A percentile compares a stretch with the other conserved stretches of the same genome.
Conservation (phyloP, 2,888 invertebrate genomes). For the Drosophila niveifrons region DNA sequence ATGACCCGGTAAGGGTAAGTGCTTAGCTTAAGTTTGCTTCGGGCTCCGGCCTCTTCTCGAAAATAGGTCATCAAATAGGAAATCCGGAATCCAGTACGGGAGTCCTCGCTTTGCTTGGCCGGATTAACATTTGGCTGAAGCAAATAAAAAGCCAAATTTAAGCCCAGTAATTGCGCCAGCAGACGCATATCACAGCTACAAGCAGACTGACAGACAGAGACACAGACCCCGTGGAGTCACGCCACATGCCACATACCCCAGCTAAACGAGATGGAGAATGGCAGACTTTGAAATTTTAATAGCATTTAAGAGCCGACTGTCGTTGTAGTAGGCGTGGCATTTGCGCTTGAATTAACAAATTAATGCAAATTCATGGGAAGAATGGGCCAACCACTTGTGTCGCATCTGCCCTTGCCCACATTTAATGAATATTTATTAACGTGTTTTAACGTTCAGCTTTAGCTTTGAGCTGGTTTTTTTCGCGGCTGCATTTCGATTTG, state of each 20-base stretch:
- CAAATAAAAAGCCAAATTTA: conserved; percentile 40
- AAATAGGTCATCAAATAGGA: conserved; percentile 62
- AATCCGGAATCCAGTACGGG: conserved; percentile 13
- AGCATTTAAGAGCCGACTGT: conserved; percentile 55
- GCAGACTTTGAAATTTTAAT: conserved; percentile 72
- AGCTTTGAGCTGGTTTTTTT: conserved; percentile 7
- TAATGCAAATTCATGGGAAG: conserved; percentile 70
- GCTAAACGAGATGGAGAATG: background rate
- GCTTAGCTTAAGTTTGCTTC: conserved; percentile 14
- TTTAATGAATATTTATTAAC: conserved; percentile 78
- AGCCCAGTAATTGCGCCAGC: conserved; percentile 56
- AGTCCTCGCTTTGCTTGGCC: conserved; percentile 27
- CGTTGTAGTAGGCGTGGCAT: conserved; percentile 50
- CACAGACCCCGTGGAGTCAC: too few relatives aligned
- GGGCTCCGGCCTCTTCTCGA: conserved; percentile 12
- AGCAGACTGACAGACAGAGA: background rate
- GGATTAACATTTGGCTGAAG: conserved; percentile 54
- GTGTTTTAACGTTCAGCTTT: conserved; percentile 26
- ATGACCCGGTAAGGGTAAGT: conserved; percentile 48
- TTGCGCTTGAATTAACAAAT: conserved; percentile 81
- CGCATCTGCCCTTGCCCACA: conserved; percentile 37
- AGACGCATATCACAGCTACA: conserved; percentile 17
- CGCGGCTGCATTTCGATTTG: conserved; percentile 56
- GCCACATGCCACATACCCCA: conserved; percentile 4
- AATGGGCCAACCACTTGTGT: conserved; percentile 7